Evolutionary conservation across 1,140 invertebrate species (phyloP).

Genomic region (Odontomachus brunneus): DNA sequence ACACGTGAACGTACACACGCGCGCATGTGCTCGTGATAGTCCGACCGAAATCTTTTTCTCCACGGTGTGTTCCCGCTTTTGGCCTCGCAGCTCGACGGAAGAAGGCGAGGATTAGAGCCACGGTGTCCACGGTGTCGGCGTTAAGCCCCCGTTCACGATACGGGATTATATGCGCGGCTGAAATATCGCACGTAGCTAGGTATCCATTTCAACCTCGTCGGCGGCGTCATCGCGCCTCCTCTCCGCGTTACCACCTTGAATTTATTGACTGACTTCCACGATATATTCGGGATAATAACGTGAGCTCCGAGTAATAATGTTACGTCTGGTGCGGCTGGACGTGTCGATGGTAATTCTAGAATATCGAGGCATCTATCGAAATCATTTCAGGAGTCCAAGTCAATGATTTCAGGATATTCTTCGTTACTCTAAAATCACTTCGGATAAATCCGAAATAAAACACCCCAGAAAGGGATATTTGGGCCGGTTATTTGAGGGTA

Average conservation of each 20-base stretch:
- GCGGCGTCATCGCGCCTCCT: not conserved
- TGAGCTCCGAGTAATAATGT: conserved; percentile 17
- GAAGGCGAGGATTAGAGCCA: conserved; percentile 76
- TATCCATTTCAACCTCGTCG: conserved; percentile 69
- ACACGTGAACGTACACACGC: not conserved
- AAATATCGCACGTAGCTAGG: conserved; percentile 76
- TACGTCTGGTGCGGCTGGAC: not conserved
- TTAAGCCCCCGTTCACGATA: conserved; percentile 80
- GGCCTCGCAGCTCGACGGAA: conserved; percentile 40
- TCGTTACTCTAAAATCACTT: not conserved
- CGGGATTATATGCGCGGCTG: conserved; percentile 79
- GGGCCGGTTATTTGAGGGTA: too few species aligned
- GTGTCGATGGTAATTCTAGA: conserved; percentile 30
- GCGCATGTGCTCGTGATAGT: conserved; percentile 23
- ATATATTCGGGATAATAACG: conserved; percentile 44
- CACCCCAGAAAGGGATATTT: too few species aligned
- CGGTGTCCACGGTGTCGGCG: conserved; percentile 76
- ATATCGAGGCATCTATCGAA: not conserved
- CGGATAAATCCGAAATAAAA: too few species aligned
- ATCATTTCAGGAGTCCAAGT: conserved; percentile 28
- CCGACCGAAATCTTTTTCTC: conserved; percentile 68
- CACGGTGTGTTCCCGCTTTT: conserved; percentile 65
- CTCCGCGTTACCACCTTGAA: conserved; percentile 53
- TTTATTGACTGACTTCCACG: conserved; percentile 45
- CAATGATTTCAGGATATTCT: conserved; percentile 15